Percentiles rank a stretch among this genome's conserved stretches.
Evolutionary conservation across 2,888 invertebrate species (phyloP).

Genomic region (Euphydryas editha): DNA sequence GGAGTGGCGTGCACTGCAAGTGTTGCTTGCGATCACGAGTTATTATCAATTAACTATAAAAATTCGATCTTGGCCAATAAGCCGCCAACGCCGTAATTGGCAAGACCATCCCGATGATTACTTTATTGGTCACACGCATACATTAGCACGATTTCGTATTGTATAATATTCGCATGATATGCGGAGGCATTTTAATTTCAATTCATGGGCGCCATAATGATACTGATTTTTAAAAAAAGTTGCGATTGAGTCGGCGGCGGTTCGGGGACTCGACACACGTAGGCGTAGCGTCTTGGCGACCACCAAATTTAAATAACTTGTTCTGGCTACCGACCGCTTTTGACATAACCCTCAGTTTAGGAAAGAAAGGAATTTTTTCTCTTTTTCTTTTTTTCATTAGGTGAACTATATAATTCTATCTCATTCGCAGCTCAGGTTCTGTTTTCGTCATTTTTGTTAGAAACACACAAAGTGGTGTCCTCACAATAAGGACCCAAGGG

Average conservation of each 20-base stretch:
- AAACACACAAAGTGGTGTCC: conserved; percentile 50
- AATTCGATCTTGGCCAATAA: conserved; percentile 72
- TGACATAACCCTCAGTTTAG: conserved; percentile 69
- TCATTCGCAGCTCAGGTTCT: conserved; percentile 53
- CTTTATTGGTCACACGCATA: conserved; percentile 77
- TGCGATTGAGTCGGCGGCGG: conserved; percentile 32
- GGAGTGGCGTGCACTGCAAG: conserved; percentile 44
- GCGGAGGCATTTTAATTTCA: conserved; percentile 60
- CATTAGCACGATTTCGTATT: conserved; percentile 53
- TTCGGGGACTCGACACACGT: conserved; percentile 48
- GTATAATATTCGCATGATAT: conserved; percentile 57
- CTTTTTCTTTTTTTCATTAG: conserved; percentile 56
- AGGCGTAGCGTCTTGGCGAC: conserved; percentile 63
- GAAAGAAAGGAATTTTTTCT: conserved; percentile 51
- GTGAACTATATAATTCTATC: conserved; percentile 53
- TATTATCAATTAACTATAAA: conserved; percentile 79
- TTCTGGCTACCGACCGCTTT: conserved; percentile 72
- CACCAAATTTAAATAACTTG: conserved; percentile 78
- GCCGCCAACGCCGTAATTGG: conserved; percentile 72
- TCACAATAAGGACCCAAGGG: conserved; percentile 54
- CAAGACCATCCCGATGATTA: conserved; percentile 69
- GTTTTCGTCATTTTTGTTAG: conserved; percentile 55
- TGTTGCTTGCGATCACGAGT: conserved; percentile 55
- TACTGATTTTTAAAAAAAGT: conserved; percentile 48
- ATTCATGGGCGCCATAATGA: conserved; percentile 51